phyloP scores from a whole-genome alignment of 2,888 invertebrate species.

The Scrobipalpa atriplicella region DNA sequence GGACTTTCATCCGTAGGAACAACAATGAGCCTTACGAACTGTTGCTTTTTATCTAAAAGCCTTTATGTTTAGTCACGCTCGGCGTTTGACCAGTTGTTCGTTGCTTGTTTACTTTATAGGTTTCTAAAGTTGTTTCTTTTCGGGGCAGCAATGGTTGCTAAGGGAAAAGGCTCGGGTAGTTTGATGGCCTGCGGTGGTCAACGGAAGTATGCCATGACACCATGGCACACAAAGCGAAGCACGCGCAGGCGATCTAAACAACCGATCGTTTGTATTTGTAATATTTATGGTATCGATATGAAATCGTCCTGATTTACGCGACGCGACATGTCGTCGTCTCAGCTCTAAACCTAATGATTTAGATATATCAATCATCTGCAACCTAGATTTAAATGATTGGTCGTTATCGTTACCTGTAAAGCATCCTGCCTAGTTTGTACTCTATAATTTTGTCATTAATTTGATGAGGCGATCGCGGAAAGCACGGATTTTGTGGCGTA shows the following conservation, averaged over 20 bases:
- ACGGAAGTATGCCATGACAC: slow-evolving; percentile 76
- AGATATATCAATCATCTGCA: slow-evolving; percentile 8
- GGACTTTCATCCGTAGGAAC: slow-evolving; percentile 28
- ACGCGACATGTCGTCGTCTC: slow-evolving; percentile 1
- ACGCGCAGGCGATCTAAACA: slow-evolving; percentile 57
- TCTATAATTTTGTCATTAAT: slow-evolving; percentile 20
- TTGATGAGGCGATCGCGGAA: slow-evolving; percentile 29
- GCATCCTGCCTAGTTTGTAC: slow-evolving; percentile 11
- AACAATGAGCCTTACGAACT: slow-evolving; percentile 24
- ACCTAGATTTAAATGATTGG: slow-evolving; percentile 10
- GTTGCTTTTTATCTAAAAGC: slow-evolving; percentile 23
- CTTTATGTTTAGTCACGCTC: slow-evolving; percentile 30
- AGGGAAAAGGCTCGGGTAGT: slow-evolving; percentile 60
- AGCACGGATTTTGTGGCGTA: slow-evolving; percentile 8
- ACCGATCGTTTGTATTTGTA: slow-evolving; percentile 43
- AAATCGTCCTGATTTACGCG: slow-evolving; percentile 25
- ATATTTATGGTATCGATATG: slow-evolving; percentile 30
- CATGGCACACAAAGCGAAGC: slow-evolving; percentile 73
- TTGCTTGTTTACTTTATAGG: slow-evolving; percentile 22
- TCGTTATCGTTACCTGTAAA: neutral
- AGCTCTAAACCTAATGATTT: slow-evolving; percentile 1
- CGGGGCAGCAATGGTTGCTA: slow-evolving; percentile 15
- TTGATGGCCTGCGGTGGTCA: slow-evolving; percentile 55
- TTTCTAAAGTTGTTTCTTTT: neutral
- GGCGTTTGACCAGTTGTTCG: neutral